phyloP scores from a whole-genome alignment of 2,113 vertebrate genomes.

The Charina bottae region DNA sequence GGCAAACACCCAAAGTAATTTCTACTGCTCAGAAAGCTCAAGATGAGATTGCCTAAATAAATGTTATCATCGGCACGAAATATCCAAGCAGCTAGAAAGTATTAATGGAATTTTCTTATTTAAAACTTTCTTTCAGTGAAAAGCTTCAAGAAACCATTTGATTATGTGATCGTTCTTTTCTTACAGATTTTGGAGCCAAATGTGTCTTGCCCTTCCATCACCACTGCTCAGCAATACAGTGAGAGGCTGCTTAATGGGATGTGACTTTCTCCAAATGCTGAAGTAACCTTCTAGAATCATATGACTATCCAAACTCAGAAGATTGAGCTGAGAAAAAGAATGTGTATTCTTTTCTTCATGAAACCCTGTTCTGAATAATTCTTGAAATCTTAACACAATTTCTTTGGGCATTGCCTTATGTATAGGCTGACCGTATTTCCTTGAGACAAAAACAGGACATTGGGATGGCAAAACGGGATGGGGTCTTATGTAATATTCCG shows the following conservation, averaged over 20 bases:
- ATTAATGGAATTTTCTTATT: background rate
- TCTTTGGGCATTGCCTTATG: background rate
- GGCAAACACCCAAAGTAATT: background rate
- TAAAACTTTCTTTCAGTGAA: background rate
- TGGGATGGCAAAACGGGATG: too few relatives aligned
- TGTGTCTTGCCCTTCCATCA: conserved; percentile 12
- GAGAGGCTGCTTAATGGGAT: background rate
- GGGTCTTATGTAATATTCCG: too few relatives aligned
- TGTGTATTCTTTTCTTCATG: background rate
- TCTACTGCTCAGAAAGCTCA: background rate
- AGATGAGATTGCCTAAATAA: background rate
- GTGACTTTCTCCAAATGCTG: background rate
- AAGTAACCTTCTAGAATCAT: background rate
- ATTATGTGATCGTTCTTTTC: background rate
- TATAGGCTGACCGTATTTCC: too few relatives aligned
- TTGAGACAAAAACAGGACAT: too few relatives aligned
- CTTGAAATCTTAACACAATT: background rate
- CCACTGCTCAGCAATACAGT: conserved; percentile 12
- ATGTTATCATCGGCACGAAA: background rate
- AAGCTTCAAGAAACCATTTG: background rate
- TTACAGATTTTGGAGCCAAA: conserved; percentile 3
- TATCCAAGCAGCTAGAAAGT: background rate
- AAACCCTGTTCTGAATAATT: background rate
- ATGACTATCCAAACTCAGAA: background rate
- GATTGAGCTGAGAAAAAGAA: background rate